Percentiles rank a stretch among this genome's conserved stretches.
phyloP scores from a whole-genome alignment of 1,140 invertebrate species.

The Drosophila serrata region DNA sequence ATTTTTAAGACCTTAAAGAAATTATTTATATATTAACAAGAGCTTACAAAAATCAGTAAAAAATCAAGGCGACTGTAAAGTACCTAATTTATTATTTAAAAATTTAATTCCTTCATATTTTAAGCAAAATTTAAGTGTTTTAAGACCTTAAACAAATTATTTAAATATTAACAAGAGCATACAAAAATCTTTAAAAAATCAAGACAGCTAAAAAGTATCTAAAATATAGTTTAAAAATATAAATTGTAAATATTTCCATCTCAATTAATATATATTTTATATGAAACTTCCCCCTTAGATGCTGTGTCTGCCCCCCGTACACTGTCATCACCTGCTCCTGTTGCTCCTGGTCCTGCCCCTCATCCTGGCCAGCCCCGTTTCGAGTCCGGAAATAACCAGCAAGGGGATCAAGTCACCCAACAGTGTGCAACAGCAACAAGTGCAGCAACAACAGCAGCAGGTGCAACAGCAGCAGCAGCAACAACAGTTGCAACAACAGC shows the following conservation, averaged over 20 bases:
- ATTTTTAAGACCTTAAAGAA: too few relatives aligned
- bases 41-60: too few relatives aligned
- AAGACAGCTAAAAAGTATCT: not conserved
- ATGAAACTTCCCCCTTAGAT: constrained; percentile 34
- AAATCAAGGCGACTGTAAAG: too few relatives aligned
- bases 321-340: constrained; percentile 31
- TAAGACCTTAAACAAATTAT: too few relatives aligned
- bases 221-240: not conserved
- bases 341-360: constrained; percentile 33
- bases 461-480: constrained; percentile 37
- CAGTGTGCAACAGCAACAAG: constrained; percentile 59
- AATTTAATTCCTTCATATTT: too few relatives aligned
- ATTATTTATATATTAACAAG: too few relatives aligned
- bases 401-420: constrained; percentile 64
- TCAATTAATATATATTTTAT: not conserved
- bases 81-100: too few relatives aligned
- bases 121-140: too few relatives aligned
- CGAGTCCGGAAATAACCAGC: constrained; percentile 69
- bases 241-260: too few relatives aligned
- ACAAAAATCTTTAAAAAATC: not conserved
- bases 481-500: constrained; percentile 20
- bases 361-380: constrained; percentile 51
- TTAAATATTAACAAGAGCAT: too few relatives aligned
- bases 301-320: constrained; percentile 20
- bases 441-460: constrained; percentile 12